Conservation (phyloP, 2,113 vertebrate species). For the Haemorhous mexicanus region DNA sequence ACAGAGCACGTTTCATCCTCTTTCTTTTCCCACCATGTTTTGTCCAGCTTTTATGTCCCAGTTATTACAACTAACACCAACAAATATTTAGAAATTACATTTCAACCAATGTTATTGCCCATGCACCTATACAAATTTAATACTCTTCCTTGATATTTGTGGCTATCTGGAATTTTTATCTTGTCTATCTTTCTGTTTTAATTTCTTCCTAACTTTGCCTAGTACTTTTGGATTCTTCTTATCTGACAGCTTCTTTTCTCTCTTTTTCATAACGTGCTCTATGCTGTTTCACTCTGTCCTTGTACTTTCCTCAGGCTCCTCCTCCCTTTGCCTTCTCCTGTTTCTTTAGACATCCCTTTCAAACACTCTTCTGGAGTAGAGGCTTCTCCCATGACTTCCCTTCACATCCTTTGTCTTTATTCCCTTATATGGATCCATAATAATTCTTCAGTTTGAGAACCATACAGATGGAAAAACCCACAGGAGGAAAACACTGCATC, state of each 20-base stretch:
- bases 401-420: background rate
- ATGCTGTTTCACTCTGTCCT: background rate
- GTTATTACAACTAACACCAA: background rate
- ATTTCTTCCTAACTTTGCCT: background rate
- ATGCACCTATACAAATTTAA: background rate
- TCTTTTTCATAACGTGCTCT: background rate
- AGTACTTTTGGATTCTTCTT: background rate
- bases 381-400: background rate
- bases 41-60: background rate
- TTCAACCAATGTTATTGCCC: background rate
- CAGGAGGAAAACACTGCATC: fast-evolving
- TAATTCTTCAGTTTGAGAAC: background rate
- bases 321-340: background rate
- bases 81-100: background rate
- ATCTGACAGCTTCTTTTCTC: background rate
- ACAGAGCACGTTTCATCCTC: background rate
- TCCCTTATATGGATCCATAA: background rate
- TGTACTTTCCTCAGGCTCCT: background rate
- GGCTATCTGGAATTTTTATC: background rate
- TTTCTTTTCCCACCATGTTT: background rate
- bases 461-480: background rate
- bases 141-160: background rate
- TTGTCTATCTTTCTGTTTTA: background rate
- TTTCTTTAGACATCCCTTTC: background rate
- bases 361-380: background rate